Percentiles rank a stretch among this genome's conserved stretches.
These are phyloP conservation scores for Euglossa dilemma DNA, from an alignment of 1,140 invertebrate species.

Conservation along the genomic window DNA sequence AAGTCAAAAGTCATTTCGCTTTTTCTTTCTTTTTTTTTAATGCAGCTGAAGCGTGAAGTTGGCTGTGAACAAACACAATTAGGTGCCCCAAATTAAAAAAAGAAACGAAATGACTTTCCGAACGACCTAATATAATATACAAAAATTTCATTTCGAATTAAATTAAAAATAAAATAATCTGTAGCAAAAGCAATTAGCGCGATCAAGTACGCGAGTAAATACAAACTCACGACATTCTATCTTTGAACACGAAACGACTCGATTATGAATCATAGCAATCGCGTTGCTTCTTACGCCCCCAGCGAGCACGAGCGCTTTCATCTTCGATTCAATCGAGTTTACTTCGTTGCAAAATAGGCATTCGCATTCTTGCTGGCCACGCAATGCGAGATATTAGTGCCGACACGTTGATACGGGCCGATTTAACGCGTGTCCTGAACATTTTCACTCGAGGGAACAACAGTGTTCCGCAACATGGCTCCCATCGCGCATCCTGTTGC, in stretches of 20 bases:
- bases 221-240: too few relatives aligned
- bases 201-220: too few relatives aligned
- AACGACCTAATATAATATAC: too few relatives aligned
- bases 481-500: slow-evolving; percentile 7
- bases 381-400: background rate
- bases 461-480: slow-evolving; percentile 6
- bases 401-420: background rate
- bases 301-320: background rate
- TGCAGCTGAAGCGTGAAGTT: too few relatives aligned
- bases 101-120: too few relatives aligned
- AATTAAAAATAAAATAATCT: too few relatives aligned
- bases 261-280: background rate
- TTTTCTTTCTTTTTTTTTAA: too few relatives aligned
- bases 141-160: too few relatives aligned
- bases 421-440: background rate
- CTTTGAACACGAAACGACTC: background rate
- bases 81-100: too few relatives aligned
- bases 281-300: background rate
- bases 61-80: too few relatives aligned
- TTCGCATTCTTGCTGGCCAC: slow-evolving; percentile 4
- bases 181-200: too few relatives aligned
- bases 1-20: too few relatives aligned
- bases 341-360: background rate
- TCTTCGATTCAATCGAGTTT: background rate
- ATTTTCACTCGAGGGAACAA: background rate